These are phyloP conservation scores for Sphaerophoria taeniata DNA, from an alignment of 2,888 invertebrate genomes.

Conservation along the genomic window DNA sequence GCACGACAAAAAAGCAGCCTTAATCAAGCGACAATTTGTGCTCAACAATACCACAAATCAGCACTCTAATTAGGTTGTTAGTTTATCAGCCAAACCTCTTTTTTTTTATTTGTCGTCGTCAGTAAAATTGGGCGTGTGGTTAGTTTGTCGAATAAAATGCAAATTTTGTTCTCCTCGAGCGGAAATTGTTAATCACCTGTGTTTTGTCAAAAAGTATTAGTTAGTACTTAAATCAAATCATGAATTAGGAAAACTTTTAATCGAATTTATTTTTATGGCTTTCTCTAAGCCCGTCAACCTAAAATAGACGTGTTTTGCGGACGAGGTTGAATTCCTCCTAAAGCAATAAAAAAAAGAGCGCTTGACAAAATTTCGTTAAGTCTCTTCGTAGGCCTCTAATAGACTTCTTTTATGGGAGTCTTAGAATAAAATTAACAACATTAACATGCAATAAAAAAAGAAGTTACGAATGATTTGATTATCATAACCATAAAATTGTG, in stretches of 20 bases:
- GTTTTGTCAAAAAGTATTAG: slow-evolving; percentile 13
- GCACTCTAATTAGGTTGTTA: slow-evolving; percentile 62
- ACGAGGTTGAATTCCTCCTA: slow-evolving; percentile 1
- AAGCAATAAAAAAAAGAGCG: slow-evolving; percentile 10
- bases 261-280: slow-evolving; percentile 43
- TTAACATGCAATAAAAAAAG: slow-evolving; percentile 16
- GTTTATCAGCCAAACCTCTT: slow-evolving; percentile 32
- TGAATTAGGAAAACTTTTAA: slow-evolving; percentile 38
- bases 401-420: slow-evolving; percentile 37
- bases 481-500: slow-evolving; percentile 57
- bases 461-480: slow-evolving; percentile 33
- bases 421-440: slow-evolving; percentile 49
- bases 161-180: slow-evolving; percentile 38
- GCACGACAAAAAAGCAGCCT: slow-evolving; percentile 18
- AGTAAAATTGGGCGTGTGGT: slow-evolving; percentile 28
- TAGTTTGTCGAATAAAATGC: slow-evolving; percentile 43
- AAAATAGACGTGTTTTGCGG: slow-evolving; percentile 20
- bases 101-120: not conserved
- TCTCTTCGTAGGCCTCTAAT: slow-evolving; percentile 28
- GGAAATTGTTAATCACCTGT: slow-evolving; percentile 29
- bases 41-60: slow-evolving; percentile 65
- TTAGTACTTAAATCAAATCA: slow-evolving; percentile 22
- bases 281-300: not conserved
- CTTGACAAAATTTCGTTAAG: slow-evolving; percentile 31
- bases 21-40: slow-evolving; percentile 65